A percentile compares a stretch with the other conserved stretches of the same genome.
Conservation (phyloP, 1,140 invertebrate species). For the Drosophila saltans region DNA sequence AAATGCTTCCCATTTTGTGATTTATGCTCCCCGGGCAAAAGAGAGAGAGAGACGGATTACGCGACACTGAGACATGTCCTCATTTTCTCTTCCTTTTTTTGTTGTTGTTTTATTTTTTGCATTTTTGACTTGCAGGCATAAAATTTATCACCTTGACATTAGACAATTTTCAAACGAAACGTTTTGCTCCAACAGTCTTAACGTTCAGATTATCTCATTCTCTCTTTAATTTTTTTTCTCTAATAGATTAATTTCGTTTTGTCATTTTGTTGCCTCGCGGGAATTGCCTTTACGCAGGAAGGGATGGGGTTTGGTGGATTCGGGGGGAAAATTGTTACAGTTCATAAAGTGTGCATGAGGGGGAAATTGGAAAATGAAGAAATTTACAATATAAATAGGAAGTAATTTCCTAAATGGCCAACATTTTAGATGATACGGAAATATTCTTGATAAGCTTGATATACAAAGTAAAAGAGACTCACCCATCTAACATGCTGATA, state of each 20-base stretch:
- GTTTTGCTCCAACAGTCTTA: not conserved
- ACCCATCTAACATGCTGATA: not conserved
- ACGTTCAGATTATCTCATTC: constrained; percentile 20
- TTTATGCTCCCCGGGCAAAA: constrained; percentile 48
- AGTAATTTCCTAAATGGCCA: constrained; percentile 58
- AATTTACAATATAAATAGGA: constrained; percentile 58
- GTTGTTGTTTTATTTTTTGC: not conserved
- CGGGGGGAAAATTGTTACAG: constrained; percentile 14
- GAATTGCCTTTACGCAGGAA: constrained; percentile 1
- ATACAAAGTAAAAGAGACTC: constrained; percentile 11
- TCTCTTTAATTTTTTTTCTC: constrained; percentile 22
- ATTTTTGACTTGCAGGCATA: constrained; percentile 38
- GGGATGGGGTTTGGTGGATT: too few relatives aligned
- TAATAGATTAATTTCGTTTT: constrained; percentile 80
- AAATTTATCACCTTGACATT: constrained; percentile 75
- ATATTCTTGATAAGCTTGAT: constrained; percentile 27
- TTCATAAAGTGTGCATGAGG: constrained; percentile 53
- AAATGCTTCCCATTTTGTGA: constrained; percentile 36
- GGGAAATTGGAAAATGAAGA: constrained; percentile 61
- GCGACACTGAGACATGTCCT: constrained; percentile 1
- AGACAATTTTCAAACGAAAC: constrained; percentile 53
- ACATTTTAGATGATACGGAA: constrained; percentile 53
- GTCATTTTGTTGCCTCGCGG: constrained; percentile 58
- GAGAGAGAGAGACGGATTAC: constrained; percentile 4
- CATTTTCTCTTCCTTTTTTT: not conserved